phyloP scores from a whole-genome alignment of 2,797 vertebrate species.

The Rhinatrema bivittatum region DNA sequence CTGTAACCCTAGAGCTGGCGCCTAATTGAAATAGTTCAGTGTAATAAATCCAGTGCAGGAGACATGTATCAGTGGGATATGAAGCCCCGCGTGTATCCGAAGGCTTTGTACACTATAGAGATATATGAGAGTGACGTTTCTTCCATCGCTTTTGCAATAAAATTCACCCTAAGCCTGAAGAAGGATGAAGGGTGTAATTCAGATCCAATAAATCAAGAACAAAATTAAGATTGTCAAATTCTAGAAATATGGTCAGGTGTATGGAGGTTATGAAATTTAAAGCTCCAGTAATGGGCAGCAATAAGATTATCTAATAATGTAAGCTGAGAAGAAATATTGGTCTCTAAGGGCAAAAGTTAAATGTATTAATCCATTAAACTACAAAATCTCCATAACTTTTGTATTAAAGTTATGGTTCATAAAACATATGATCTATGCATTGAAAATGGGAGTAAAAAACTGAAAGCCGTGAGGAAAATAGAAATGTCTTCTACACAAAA shows the following conservation, averaged over 20 bases:
- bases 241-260: slow-evolving; percentile 30
- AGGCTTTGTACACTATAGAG: slow-evolving; percentile 12
- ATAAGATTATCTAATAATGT: slow-evolving; percentile 37
- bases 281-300: slow-evolving; percentile 14
- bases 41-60: slow-evolving; percentile 27
- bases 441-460: slow-evolving; percentile 8
- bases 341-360: slow-evolving; percentile 36
- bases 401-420: slow-evolving; percentile 36
- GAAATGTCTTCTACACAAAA: too few species aligned
- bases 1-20: slow-evolving; percentile 25
- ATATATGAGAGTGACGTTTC: slow-evolving; percentile 13
- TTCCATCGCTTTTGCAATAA: slow-evolving; percentile 21
- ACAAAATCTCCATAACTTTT: slow-evolving; percentile 24
- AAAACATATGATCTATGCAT: slow-evolving; percentile 14
- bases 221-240: slow-evolving; percentile 28
- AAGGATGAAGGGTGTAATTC: slow-evolving; percentile 12
- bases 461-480: too few species aligned
- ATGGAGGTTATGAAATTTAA: slow-evolving; percentile 24
- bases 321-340: slow-evolving; percentile 33
- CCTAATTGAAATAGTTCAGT: slow-evolving; percentile 9
- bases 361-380: slow-evolving; percentile 30
- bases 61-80: background rate
- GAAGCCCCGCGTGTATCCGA: slow-evolving; percentile 15
- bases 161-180: slow-evolving; percentile 27
- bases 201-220: slow-evolving; percentile 27